A percentile compares a stretch with the other conserved stretches of the same genome.
Conservation (phyloP, 2,797 vertebrate species). For the Sparus aurata region DNA sequence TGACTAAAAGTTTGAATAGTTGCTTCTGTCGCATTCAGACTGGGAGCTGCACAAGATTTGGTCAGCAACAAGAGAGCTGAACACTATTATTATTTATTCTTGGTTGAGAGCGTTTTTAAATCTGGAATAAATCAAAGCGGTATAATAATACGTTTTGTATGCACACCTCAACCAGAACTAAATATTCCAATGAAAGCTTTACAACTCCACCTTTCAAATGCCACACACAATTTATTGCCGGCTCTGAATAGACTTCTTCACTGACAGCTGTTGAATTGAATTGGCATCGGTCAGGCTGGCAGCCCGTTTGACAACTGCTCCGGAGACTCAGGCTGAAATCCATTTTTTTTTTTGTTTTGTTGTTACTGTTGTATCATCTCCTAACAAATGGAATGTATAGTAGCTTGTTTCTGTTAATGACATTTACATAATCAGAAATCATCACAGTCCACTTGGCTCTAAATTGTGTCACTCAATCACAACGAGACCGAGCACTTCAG, state of each 20-base stretch:
- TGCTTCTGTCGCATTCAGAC: constrained; percentile 27
- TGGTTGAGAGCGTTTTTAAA: constrained; percentile 8
- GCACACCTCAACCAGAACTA: constrained; percentile 52
- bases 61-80: constrained; percentile 27
- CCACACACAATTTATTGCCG: constrained; percentile 46
- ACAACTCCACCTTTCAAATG: constrained; percentile 59
- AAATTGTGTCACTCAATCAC: constrained; percentile 45
- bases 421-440: constrained; percentile 46
- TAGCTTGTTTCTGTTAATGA: constrained; percentile 56
- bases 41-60: constrained; percentile 4
- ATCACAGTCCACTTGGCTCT: constrained; percentile 42
- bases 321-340: constrained; percentile 15
- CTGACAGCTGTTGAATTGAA: constrained; percentile 67
- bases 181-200: constrained; percentile 56
- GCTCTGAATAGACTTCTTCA: constrained; percentile 39
- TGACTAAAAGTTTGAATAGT: constrained; percentile 22
- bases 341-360: neutral
- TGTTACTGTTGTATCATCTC: constrained; percentile 1
- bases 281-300: constrained; percentile 45
- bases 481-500: constrained; percentile 41
- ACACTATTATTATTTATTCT: constrained; percentile 38
- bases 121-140: constrained; percentile 46
- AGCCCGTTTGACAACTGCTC: constrained; percentile 31
- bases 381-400: constrained; percentile 39
- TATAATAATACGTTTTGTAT: constrained; percentile 53